Base-by-base conservation (phyloP, 1,140 invertebrate genomes). In the Drosophila mojavensis region DNA sequence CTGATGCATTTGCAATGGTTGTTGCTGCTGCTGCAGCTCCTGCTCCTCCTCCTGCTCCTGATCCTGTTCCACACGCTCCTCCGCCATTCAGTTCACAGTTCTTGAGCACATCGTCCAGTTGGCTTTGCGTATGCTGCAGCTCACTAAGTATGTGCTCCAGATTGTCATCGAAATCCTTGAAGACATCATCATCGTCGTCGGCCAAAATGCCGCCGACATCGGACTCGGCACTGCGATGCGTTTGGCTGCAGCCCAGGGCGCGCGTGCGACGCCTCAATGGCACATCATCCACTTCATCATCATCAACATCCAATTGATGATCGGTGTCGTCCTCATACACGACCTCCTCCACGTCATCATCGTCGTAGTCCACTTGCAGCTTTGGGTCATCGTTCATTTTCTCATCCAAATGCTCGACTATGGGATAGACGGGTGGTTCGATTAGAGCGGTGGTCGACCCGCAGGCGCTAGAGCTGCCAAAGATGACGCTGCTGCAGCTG, bases 401-500 rank as follows among this genome's bases (percentile, higher is more conserved):
- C 92, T 97, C 96, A 88, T 97, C 96, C 17, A 95, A 95, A 86
- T 97, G 96, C 93, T 97, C 96, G 3, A 95, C 96, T 81, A 97
- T 97, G 1, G 96, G 96, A 92, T 97, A 96, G 0, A 97, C 96
- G 24, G 96, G 96, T 0, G 82, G 77, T 55, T 91, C 89, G 13
- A 92, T 91, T 0, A 92, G 60, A 0, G 88, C 91, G 0, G 82
- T 91, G 6, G 91, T 91, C 6, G 91, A 92, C 33, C 84, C 88
- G n/a, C 82, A 91, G 5, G 77, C 81, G 15, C 88, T 90, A 90
- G 96, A 95, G 43, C 95, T 96, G 51, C 95, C 95, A 81, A 95
- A 95, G 60, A 94, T 95, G 43, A 95, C 92, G 92, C 95, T 96
- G 15, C 79, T 91, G 51, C 78, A 80, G 28, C 74, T 88, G 33